These are phyloP conservation scores for Macrotus californicus DNA, from an alignment of 2,113 vertebrate genomes.

Conservation along the genomic window DNA sequence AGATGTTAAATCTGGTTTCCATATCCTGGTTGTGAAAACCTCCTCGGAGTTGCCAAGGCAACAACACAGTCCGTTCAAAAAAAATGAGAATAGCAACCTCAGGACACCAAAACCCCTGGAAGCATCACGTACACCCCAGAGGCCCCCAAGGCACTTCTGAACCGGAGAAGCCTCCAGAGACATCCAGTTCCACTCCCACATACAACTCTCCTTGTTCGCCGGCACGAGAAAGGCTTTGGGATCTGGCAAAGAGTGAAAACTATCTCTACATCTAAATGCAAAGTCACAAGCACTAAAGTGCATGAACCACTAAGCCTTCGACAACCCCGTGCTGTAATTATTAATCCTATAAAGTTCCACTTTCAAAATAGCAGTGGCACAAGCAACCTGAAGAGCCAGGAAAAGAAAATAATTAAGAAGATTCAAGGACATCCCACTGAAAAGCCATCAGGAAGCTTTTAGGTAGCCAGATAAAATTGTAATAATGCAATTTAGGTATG, in stretches of 20 bases:
- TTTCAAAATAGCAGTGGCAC: constrained; percentile 11
- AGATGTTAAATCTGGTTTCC: constrained; percentile 4
- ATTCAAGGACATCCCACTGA: background rate
- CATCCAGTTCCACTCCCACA: background rate
- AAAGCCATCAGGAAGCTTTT: background rate
- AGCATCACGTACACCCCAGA: background rate
- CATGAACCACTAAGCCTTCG: background rate
- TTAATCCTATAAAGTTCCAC: background rate
- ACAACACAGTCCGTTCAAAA: background rate
- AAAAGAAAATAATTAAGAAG: background rate
- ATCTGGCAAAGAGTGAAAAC: background rate
- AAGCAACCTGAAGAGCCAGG: background rate
- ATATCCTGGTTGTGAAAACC: constrained; percentile 10
- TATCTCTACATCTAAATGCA: background rate
- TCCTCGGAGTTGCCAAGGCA: constrained; percentile 6
- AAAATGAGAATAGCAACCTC: background rate
- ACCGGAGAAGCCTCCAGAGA: background rate
- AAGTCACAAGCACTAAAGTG: background rate
- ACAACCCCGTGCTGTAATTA: background rate
- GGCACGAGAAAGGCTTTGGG: background rate
- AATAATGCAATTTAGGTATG: background rate
- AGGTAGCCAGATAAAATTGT: background rate
- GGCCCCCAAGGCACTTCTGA: background rate
- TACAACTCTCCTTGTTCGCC: background rate
- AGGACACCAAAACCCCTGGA: background rate